Evolutionary conservation across 2,888 invertebrate genomes (phyloP), one percentile per base, ranked within the genome.

Genomic region (Tiphia femorata): DNA sequence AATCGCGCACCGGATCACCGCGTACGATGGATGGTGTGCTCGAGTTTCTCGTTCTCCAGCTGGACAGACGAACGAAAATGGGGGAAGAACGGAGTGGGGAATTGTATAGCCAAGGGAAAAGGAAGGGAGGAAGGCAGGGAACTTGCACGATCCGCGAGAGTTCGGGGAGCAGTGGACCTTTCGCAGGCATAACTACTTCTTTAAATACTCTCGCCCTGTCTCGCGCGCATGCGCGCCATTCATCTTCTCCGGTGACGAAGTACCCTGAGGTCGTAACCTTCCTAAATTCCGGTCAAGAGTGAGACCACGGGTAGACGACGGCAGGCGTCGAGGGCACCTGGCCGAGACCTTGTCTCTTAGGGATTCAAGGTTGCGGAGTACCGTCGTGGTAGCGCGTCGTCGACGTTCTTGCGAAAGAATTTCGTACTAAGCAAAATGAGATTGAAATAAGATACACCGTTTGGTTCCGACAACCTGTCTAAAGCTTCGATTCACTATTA

Each of bases 151-250:
- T 70, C 65, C 65, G 72, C 72, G 76, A 72, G 73, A 75, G 79
- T 76, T 72, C 57, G 67, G 68, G 69, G 68, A 73, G 75, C 68
- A 78, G 72, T 81, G 80, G 80, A 77, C 81, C 80, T 79, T 73
- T 67, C 69, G 55, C 70, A 72, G 71, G 72, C 75, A 59, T 72
- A 72, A 67, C 62, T 65, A 75, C 74, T 75, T 75, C 73, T 81
- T 81, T 81, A 81, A 80, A 76, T 80, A 80, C 80, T 77, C 78
- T 80, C 79, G 76, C 75, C 69, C 61, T n/a, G 61, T 67, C 49
- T 44, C 47, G 53, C 37, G 71, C 76, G 76, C 80, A 72, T 77
- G 79, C 78, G 78, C 74, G 58, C 50, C 66, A 51, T 65, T 54
- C 51, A 53, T n/a, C 10, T 14, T 2, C 46, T 47, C 25, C 30